These are phyloP conservation scores for Parascotia fuliginaria DNA, from an alignment of 2,888 invertebrate genomes.

Conservation along the genomic window DNA sequence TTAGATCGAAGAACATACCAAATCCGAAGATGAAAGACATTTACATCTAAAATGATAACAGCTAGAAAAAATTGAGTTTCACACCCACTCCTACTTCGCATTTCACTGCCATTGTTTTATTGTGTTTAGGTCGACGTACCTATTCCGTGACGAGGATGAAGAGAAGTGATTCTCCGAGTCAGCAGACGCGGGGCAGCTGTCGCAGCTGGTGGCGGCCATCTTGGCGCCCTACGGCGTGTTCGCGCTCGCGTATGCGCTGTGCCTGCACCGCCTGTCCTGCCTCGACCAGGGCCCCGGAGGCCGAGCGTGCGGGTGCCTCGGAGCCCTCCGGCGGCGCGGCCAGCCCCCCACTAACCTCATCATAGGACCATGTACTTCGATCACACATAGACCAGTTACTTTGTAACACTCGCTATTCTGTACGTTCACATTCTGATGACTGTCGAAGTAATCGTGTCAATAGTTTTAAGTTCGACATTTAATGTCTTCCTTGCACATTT, in stretches of 20 bases:
- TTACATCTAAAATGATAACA: no score
- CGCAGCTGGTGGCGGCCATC: conserved; percentile 63
- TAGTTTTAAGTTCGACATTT: conserved; percentile 6
- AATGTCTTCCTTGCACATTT: conserved; percentile 31
- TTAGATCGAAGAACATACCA: no score
- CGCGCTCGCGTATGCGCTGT: conserved; percentile 63
- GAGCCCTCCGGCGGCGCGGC: no score
- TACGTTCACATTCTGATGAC: not conserved
- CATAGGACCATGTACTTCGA: no score
- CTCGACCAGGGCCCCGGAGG: not conserved
- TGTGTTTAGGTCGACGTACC: conserved; percentile 91
- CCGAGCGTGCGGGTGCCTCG: no score
- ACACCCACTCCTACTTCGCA: no score
- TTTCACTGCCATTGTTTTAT: not conserved
- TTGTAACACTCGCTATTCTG: conserved; percentile 2
- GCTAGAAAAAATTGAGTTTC: no score
- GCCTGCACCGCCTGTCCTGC: conserved; percentile 47
- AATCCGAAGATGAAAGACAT: no score
- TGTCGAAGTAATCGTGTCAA: not conserved
- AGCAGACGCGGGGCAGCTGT: conserved; percentile 80
- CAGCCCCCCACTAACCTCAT: no score
- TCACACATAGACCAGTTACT: conserved; percentile 12
- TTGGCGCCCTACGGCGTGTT: conserved; percentile 73
- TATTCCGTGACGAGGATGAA: conserved; percentile 92
- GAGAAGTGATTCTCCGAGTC: conserved; percentile 84